Conservation (phyloP, 2,797 vertebrate genomes). For the Lepus oiostolus region DNA sequence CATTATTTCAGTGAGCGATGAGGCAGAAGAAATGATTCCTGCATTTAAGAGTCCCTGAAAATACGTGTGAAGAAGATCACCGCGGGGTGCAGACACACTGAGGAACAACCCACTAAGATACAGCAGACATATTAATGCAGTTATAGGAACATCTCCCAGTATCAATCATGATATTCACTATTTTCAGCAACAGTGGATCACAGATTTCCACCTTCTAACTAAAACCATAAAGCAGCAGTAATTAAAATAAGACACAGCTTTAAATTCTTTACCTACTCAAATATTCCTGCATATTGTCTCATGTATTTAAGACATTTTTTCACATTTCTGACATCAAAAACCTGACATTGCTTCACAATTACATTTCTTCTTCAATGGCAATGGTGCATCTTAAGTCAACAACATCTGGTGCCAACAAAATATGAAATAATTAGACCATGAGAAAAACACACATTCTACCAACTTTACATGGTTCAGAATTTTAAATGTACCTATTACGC, state of each 20-base stretch:
- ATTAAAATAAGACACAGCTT: slow-evolving; percentile 20
- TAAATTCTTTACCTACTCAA: neutral
- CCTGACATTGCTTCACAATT: neutral
- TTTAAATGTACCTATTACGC: neutral
- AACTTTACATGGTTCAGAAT: slow-evolving; percentile 1
- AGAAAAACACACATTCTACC: slow-evolving; percentile 41
- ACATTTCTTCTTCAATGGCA: neutral
- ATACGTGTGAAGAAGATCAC: neutral
- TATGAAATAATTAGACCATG: neutral
- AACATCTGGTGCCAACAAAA: neutral
- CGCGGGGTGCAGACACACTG: neutral
- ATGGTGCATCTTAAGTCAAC: slow-evolving; percentile 10
- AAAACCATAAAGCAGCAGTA: neutral
- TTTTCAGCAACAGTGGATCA: neutral
- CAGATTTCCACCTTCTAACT: slow-evolving; percentile 13
- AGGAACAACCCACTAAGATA: neutral
- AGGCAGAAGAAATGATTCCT: neutral
- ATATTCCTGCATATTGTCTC: neutral
- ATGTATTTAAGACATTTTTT: slow-evolving; percentile 3
- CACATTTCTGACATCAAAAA: neutral
- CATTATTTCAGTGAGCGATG: neutral
- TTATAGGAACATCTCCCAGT: neutral
- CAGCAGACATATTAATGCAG: neutral
- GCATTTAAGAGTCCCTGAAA: neutral
- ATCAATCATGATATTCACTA: neutral